Evolutionary conservation across 2,888 invertebrate genomes (phyloP).

Genomic region (Acrocyrtus sp.): DNA sequence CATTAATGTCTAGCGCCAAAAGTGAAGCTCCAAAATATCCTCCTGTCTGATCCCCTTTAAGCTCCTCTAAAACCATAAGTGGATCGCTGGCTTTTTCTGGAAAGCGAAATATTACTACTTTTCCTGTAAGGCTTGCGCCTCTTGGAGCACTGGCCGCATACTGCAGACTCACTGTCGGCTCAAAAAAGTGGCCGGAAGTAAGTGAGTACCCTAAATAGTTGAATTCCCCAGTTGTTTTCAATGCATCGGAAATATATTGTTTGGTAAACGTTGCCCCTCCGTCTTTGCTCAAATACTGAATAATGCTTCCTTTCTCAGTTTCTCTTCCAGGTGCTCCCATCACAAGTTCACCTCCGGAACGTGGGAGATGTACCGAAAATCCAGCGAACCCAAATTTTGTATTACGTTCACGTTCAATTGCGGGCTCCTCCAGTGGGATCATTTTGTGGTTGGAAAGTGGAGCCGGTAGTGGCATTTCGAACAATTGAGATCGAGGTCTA

Average conservation of each 20-base stretch:
- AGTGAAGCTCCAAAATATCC: conserved; percentile 74
- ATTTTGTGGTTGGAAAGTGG: not conserved
- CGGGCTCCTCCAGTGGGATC: not conserved
- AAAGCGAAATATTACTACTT: conserved; percentile 53
- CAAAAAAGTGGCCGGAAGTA: conserved; percentile 60
- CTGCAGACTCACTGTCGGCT: conserved; percentile 12
- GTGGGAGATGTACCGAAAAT: conserved; percentile 62
- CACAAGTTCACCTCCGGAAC: conserved; percentile 66
- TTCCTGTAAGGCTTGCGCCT: conserved; percentile 63
- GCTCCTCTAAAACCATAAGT: conserved; percentile 57
- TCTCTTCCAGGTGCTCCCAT: conserved; percentile 73
- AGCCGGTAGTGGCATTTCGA: not conserved
- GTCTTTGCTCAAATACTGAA: conserved; percentile 22
- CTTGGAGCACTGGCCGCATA: conserved; percentile 71
- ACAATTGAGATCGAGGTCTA: conserved; percentile 13
- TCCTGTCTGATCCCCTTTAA: conserved; percentile 66
- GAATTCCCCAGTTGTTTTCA: not conserved
- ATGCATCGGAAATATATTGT: not conserved
- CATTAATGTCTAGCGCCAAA: conserved; percentile 74
- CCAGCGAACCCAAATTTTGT: conserved; percentile 58
- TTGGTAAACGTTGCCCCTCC: not conserved
- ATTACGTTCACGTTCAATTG: not conserved
- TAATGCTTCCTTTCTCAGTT: conserved; percentile 70
- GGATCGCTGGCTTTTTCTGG: conserved; percentile 62
- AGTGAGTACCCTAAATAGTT: conserved; percentile 60